Percentiles rank a stretch among this genome's conserved stretches.
Evolutionary conservation across 2,888 invertebrate species (phyloP).

Genomic region (Pilophorus perplexus): DNA sequence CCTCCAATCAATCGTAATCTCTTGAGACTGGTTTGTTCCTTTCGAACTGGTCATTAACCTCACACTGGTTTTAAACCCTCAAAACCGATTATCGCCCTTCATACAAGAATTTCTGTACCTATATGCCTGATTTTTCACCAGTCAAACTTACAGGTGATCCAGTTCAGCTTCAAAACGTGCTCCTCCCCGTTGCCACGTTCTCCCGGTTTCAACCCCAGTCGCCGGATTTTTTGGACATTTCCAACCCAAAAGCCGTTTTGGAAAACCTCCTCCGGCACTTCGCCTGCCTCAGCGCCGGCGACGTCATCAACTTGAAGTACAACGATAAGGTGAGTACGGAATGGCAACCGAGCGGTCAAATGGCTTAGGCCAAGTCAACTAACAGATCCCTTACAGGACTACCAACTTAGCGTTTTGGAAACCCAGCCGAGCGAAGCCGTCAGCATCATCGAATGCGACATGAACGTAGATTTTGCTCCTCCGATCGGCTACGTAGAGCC

Average conservation of each 20-base stretch:
- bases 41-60: no score
- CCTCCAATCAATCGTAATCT: no score
- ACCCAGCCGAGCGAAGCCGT: constrained; percentile 94
- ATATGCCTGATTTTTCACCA: no score
- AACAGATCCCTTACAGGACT: no score
- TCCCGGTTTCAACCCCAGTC: constrained; percentile 84
- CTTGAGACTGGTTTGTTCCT: no score
- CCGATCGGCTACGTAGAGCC: constrained; percentile 91
- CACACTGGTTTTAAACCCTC: no score
- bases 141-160: no score
- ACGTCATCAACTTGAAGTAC: constrained; percentile 86
- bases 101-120: no score
- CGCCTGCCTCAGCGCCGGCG: constrained; percentile 93
- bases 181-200: constrained; percentile 91
- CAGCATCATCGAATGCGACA: constrained; percentile 98
- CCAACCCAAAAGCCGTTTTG: constrained; percentile 86
- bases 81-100: no score
- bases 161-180: constrained; percentile 85
- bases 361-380: no score
- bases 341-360: no score
- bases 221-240: constrained; percentile 93
- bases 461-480: constrained; percentile 98
- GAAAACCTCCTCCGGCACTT: constrained; percentile 92
- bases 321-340: no score
- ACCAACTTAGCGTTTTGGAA: constrained; percentile 79